Evolutionary conservation across 1,140 invertebrate genomes (phyloP), one percentile per base, ranked within the genome.

Genomic region (Eriocheir sinensis): DNA sequence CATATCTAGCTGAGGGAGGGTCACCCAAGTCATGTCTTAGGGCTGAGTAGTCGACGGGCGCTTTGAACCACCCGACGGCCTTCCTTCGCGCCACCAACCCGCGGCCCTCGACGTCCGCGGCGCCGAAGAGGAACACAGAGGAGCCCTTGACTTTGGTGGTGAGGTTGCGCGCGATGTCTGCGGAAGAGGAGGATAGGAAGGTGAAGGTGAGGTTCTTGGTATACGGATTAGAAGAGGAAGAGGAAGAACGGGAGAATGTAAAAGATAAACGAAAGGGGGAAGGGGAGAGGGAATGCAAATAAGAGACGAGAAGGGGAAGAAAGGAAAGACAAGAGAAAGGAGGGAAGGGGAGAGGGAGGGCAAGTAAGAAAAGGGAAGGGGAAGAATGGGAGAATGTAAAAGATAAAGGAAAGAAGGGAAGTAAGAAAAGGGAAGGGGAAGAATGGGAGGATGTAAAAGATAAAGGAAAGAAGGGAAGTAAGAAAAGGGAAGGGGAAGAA

Each of bases 101-200:
- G 0, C 93, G 93, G 0, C 93, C 89, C 38, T 32, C 32, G 4
- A 27, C n/a, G 88, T 94, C 93, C 44, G 15, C 86, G n/a, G 72
- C 15, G n/a, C 93, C 88, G 93, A 90, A 90, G 72, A 90, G 41
- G 53, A 94, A 94, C 15, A 89, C 32, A 17, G 93, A 88, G 30
- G 88, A 2, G 0, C 88, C 86, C 0, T 30, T 41, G 8, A 90
- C 81, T 34, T 3, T 41, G 41, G 34, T 93, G 94, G 40, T 95
- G 96, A 17, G 96, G 94, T 32, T 95, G 95, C 6, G 95, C 93
- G 92, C 95, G 95, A 44, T 95, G 95, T 30, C 92, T 95, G 34
- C 27, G 95, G 15, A 93, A 12, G 2, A n/a, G 27, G 36, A 41
- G 32, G 6, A 40, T 72, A 17, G 30, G 83, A 34, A 32, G 83